Evolutionary conservation across 1,140 invertebrate genomes (phyloP), one percentile per base, ranked within the genome.

Genomic region (Tetragnatha versicolor): DNA sequence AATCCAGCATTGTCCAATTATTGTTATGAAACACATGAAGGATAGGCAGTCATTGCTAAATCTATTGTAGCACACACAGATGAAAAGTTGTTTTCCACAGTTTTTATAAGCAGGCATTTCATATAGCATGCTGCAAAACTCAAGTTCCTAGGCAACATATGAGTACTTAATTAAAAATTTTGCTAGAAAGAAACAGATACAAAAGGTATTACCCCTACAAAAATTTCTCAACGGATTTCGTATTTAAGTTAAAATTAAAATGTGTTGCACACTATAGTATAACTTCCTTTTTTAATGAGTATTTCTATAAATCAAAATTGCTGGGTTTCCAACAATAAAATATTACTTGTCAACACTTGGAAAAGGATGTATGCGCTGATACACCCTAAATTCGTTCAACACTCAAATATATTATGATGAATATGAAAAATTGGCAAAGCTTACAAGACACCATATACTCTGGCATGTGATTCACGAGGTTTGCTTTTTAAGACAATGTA

Each of bases 351-450:
- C n/a, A n/a, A n/a, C n/a, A n/a, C n/a, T n/a, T n/a, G n/a, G n/a
- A n/a, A n/a, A n/a, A n/a, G n/a, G 63, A 66, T 66, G 60, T 60
- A n/a, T 61, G 73, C 66, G 73, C 60, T 77, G 66, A 31, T 51
- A 77, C 73, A 77, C 47, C n/a, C 61, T 65, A 77, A 55, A 77
- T 77, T 61, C 73, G 66, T 77, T 66, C 39, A 77, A 77, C 55
- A 58, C 33, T 63, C 53, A 58, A 77, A 75, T 49, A 14, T 17
- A 31, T 70, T 55, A 55, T 70, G 68, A 70, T 73, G 35, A 73
- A 61, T 42, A 73, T 73, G 70, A 61, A 73, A 58, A 73, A 42
- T 39, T 73, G 22, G 55, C 45, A 35, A 73, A 51, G 51, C 51
- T 55, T 73, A 73, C 55, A 17, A 61, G 55, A 73, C 55, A 73